These are phyloP conservation scores for Mastomys coucha DNA, from an alignment of 2,113 vertebrate species.

Conservation along the genomic window DNA sequence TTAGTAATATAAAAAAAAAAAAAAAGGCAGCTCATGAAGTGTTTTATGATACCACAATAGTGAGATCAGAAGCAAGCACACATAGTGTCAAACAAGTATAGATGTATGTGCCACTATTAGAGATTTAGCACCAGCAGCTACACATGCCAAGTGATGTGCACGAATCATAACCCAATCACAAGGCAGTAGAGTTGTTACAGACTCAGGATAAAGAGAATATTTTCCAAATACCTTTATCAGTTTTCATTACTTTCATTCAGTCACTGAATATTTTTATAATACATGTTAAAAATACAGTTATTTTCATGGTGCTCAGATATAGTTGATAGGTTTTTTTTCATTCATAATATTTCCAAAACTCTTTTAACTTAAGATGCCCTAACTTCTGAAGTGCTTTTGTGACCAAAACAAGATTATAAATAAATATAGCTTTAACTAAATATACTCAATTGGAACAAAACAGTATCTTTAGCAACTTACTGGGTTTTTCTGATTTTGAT, in stretches of 20 bases:
- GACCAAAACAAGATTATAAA: conserved; percentile 64
- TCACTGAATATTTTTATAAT: conserved; percentile 33
- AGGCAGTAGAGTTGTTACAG: not conserved
- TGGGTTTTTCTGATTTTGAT: not conserved
- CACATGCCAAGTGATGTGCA: not conserved
- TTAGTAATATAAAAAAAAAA: not conserved
- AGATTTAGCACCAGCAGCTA: conserved; percentile 52
- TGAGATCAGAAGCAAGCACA: conserved; percentile 38
- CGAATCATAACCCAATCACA: not conserved
- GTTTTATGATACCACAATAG: conserved; percentile 56
- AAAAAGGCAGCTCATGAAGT: conserved; percentile 43
- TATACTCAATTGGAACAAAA: not conserved
- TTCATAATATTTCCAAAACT: conserved; percentile 37
- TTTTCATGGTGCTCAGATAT: conserved; percentile 21
- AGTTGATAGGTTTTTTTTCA: conserved; percentile 36
- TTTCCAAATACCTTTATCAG: conserved; percentile 21
- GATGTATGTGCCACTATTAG: not conserved
- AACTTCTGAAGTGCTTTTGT: conserved; percentile 74
- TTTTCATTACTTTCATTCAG: conserved; percentile 19
- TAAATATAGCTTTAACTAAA: conserved; percentile 15
- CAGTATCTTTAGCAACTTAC: not conserved
- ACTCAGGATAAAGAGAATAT: conserved; percentile 33
- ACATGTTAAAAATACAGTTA: not conserved
- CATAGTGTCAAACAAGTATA: conserved; percentile 24
- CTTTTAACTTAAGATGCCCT: conserved; percentile 66